Base-by-base conservation (phyloP, 23 tunicate species). In the Trididemnum clinides region DNA sequence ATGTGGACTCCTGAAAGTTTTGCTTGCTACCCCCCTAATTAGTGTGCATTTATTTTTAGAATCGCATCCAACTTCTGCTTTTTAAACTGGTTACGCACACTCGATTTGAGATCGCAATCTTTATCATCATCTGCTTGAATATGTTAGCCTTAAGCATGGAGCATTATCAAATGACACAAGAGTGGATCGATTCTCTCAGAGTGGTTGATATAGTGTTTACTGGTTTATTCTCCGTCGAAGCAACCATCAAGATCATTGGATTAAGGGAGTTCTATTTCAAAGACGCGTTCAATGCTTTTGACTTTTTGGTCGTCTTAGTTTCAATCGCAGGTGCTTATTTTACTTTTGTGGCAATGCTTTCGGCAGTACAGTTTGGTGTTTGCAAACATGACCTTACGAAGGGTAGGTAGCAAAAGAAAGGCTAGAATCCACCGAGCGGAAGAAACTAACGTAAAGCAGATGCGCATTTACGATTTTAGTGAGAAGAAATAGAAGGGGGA, bases 71-170 rank as follows among this genome's bases (percentile, higher is more conserved):
- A 59, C 29, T 37, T 1, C 57, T 6, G 23, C 59, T 95, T 29
- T 95, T 79, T 73, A 80, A 95, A 28, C 7, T 95, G 35, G 99
- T 95, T 31, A 90, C 92, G 50, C 87, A 95, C 86, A 78, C 82
- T 36, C 49, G 71, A 57, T 95, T 95, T 78, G 99, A 95, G 64
- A 77, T 95, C 29, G 82, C 66, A 2, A 88, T 95, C 5, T 95
- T 95, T 83, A 39, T 82, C 0, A 81, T 95, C 33, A 95, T 95
- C 51, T 81, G 90, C 1, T 82, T 95, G 28, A 95, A 95, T 88
- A 95, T 95, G 95, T n/a, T 95, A 1, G 84, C 92, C 20, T 65
- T 95, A 62, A 72, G 83, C 22, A 90, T 92, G 91, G 99, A 90
- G 76, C 99, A 95, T 38, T 95, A 95, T 50, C 80, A 87, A 50